These are phyloP conservation scores for Sycobia sp. DNA, from an alignment of 1,140 invertebrate species.

Conservation along the genomic window DNA sequence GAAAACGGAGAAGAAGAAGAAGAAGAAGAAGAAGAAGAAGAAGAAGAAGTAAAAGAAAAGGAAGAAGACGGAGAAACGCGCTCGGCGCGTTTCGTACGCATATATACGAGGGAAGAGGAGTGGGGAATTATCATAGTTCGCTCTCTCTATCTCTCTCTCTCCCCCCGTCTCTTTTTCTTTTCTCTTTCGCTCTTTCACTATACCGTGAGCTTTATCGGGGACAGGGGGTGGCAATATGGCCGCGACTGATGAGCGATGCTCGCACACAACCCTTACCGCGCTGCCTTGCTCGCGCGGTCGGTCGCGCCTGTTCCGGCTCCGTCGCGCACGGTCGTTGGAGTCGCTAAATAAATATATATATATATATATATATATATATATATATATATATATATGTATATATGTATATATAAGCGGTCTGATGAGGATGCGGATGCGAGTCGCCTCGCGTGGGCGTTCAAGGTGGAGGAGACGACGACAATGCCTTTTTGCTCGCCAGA, in stretches of 20 bases:
- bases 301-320: neutral
- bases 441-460: no score
- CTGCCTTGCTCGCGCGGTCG: neutral
- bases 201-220: slow-evolving; percentile 33
- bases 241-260: slow-evolving; percentile 60
- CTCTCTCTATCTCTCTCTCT: slow-evolving; percentile 35
- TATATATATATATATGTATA: no score
- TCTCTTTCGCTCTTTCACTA: neutral
- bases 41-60: no score
- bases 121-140: slow-evolving; percentile 55
- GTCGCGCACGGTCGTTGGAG: slow-evolving; percentile 38
- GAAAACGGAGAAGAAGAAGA: no score
- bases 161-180: neutral
- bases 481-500: no score
- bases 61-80: neutral
- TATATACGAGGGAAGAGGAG: neutral
- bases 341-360: no score
- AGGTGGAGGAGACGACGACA: no score
- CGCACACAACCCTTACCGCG: slow-evolving; percentile 54
- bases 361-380: no score
- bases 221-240: slow-evolving; percentile 56
- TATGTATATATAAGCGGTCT: no score
- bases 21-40: no score
- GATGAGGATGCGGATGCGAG: no score
- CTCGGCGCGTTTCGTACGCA: neutral